Evolutionary conservation across 2,113 vertebrate species (phyloP), one percentile per base, ranked within the genome.

Genomic region (Erinaceus europaeus): DNA sequence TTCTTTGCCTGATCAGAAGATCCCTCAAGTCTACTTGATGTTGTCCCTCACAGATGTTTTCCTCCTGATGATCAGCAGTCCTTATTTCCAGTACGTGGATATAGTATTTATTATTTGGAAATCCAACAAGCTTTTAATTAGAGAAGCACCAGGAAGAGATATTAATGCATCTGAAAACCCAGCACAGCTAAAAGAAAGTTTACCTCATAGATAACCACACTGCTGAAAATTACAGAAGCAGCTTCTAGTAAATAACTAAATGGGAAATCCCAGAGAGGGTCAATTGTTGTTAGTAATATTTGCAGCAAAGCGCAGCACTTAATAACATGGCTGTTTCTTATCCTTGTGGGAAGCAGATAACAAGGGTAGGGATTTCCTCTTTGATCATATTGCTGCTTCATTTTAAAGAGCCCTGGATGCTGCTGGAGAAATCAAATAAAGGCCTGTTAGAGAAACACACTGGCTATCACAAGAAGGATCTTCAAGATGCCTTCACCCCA

Each of bases 81-180:
- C 91, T 88, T 79, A 91, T 93, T 74, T 86, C 89, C 36, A 36
- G 76, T 42, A 29, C 46, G 32, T 36, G 68, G 62, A 48, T 89
- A 46, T 27, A 76, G 76, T 80, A 89, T 91, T 91, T 95, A 84
- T 59, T 93, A 78, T 91, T 93, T 90, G 88, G 88, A 95, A 91
- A 96, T 74, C 92, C 92, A 94, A 88, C 89, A 88, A 74, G 92
- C 89, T 94, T 94, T 95, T 95, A 95, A 96, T 95, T 96, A 94
- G 76, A 71, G 73, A 93, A 91, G 64, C 94, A 94, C 94, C 89
- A 69, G 93, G 93, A 94, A 94, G 85, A 79, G 74, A 94, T 93
- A 95, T 91, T 94, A 93, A 95, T 93, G 85, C 94, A 64, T 77
- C 92, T 93, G 94, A 89, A 94, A 92, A 64, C 94, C 85, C 94